Evolutionary conservation across 2,888 invertebrate species (phyloP), one percentile per base, ranked within the genome.

Genomic region (Odontomyia ornata): DNA sequence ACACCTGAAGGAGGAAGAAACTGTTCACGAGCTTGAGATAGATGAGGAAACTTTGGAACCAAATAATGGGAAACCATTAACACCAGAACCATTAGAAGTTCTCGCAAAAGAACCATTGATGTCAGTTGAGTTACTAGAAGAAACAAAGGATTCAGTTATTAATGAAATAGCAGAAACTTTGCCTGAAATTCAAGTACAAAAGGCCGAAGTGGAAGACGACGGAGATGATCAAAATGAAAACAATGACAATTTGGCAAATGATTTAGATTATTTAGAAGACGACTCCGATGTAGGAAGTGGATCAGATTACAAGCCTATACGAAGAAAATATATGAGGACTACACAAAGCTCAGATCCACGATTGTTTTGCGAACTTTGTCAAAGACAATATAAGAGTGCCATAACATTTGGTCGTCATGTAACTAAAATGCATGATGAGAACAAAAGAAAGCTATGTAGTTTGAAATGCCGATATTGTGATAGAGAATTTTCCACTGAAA

Each of bases 351-450:
- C 60, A 4, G 25, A 64, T 4, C 43, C 36, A n/a, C 21, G 25
- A 15, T 47, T 69, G 23, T 69, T 69, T 25, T 69, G 69, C 47
- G 25, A 25, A 11, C 21, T 21, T 43, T 69, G 69, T 23, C 46
- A 69, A 11, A 43, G 69, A 13, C 69, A 69, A n/a, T 69, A 69
- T 43, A 69, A 69, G n/a, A 69, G 47, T 46, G 3, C 46, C 23
- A 69, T 47, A 25, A 69, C 69, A 11, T 69, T 47, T 25, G 25
- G 43, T 11, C 46, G 69, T 9, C 69, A 69, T 25, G 15, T 46
- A 9, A 69, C 46, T 11, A 69, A 46, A 15, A 25, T 69, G 47
- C 69, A 69, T 25, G 47, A 25, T n/a, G 13, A 47, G 25, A 36
- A 43, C 4, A 21, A n/a, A 25, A 13, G 3, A 1, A 23, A 23